Conservation (phyloP, 2,888 invertebrate species). For the Limnephilus auricula region DNA sequence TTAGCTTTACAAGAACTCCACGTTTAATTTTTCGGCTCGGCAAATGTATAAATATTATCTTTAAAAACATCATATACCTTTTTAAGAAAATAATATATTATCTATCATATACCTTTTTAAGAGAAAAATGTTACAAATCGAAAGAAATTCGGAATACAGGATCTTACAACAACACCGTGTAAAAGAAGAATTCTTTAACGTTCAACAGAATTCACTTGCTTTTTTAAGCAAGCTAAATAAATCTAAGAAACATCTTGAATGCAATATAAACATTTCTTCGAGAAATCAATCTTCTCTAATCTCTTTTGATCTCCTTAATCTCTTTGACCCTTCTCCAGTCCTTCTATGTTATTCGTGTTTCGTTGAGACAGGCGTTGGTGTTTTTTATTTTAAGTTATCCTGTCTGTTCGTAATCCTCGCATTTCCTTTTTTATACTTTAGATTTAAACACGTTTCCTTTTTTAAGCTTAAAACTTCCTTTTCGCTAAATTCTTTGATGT, state of each 20-base stretch:
- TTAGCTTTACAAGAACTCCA: no score
- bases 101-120: no score
- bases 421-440: no score
- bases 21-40: no score
- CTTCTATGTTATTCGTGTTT: neutral
- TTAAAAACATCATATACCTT: no score
- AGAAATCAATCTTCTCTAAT: neutral
- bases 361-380: neutral
- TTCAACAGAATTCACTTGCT: neutral
- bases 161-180: neutral
- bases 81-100: no score
- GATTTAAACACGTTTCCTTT: neutral
- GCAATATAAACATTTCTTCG: neutral
- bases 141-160: neutral
- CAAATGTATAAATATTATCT: no score
- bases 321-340: neutral
- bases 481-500: neutral
- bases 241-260: neutral
- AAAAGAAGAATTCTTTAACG: neutral
- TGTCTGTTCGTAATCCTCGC: neutral
- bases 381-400: neutral
- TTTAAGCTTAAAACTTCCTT: neutral
- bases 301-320: slow-evolving; percentile 2
- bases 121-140: no score
- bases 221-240: neutral